Percentiles rank a stretch among this genome's conserved stretches.
These are phyloP conservation scores for Synergus umbraculus DNA, from an alignment of 2,888 invertebrate genomes.

Conservation along the genomic window DNA sequence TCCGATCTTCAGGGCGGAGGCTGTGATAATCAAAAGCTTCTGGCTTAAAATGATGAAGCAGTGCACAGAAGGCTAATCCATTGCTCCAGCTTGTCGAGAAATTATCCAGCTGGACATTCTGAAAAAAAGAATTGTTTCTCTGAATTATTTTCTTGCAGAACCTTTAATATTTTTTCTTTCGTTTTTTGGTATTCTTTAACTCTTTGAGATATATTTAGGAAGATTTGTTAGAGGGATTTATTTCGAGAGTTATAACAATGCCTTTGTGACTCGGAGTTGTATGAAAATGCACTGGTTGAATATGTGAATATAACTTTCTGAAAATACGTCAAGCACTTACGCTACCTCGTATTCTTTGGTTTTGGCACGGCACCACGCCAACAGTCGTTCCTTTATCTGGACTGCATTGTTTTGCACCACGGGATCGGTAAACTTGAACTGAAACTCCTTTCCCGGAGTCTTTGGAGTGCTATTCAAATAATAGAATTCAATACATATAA, in stretches of 20 bases:
- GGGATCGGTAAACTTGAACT: constrained; percentile 95
- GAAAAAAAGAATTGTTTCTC: constrained; percentile 55
- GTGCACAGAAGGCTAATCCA: constrained; percentile 99
- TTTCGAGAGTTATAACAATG: not conserved
- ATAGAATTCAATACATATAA: constrained; percentile 41
- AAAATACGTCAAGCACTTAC: constrained; percentile 27
- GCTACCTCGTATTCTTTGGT: constrained; percentile 96
- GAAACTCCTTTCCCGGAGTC: constrained; percentile 85
- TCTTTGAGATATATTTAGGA: not conserved
- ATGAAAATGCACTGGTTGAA: not conserved
- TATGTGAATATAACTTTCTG: constrained; percentile 25
- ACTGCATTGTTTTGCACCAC: constrained; percentile 93
- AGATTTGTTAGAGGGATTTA: not conserved
- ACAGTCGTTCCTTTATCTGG: constrained; percentile 97
- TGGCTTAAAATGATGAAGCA: constrained; percentile 98
- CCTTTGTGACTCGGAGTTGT: not conserved
- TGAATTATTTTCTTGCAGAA: not conserved
- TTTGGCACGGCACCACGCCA: constrained; percentile 98
- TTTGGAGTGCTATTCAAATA: constrained; percentile 85
- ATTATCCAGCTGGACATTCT: constrained; percentile 98
- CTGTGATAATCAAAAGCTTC: constrained; percentile 96
- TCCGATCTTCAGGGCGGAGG: constrained; percentile 92
- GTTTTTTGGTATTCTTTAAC: not conserved
- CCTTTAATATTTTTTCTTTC: not conserved
- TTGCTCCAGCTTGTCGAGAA: constrained; percentile 99